Evolutionary conservation across 2,113 vertebrate genomes (phyloP).

Genomic region (Apteryx mantelli): DNA sequence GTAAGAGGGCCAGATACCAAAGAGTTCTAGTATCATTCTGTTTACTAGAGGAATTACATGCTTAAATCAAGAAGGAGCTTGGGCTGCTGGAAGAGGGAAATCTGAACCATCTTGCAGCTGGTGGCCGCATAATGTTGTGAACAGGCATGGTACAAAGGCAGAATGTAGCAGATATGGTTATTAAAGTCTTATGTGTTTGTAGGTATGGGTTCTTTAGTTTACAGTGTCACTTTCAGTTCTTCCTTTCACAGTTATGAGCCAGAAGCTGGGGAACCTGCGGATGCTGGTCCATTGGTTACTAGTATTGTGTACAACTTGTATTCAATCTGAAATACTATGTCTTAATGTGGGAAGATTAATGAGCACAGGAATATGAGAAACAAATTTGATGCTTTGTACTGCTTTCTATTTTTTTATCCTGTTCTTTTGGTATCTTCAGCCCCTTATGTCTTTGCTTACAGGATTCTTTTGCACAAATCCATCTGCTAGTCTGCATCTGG

Average conservation of each 20-base stretch:
- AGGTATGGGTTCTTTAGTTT: not conserved
- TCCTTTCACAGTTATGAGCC: not conserved
- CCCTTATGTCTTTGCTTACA: not conserved
- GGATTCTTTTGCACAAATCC: not conserved
- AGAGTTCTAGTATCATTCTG: not conserved
- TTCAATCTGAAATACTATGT: not conserved
- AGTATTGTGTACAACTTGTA: not conserved
- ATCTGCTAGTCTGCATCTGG: constrained; percentile 6
- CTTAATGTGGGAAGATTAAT: not conserved
- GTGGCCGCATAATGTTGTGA: not conserved
- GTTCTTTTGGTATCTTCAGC: not conserved
- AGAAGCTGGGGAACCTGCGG: not conserved
- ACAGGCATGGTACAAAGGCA: not conserved
- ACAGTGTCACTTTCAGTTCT: not conserved
- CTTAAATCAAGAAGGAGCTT: not conserved
- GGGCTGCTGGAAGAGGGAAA: not conserved
- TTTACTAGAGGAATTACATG: not conserved
- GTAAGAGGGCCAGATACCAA: not conserved
- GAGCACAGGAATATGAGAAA: not conserved
- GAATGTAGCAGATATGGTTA: not conserved
- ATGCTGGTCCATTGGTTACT: not conserved
- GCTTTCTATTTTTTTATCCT: not conserved
- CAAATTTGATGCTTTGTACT: not conserved
- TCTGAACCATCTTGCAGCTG: not conserved
- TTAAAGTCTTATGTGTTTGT: not conserved